Evolutionary conservation across 2,888 invertebrate species (phyloP).

Genomic region (Meiosimyza decipiens): DNA sequence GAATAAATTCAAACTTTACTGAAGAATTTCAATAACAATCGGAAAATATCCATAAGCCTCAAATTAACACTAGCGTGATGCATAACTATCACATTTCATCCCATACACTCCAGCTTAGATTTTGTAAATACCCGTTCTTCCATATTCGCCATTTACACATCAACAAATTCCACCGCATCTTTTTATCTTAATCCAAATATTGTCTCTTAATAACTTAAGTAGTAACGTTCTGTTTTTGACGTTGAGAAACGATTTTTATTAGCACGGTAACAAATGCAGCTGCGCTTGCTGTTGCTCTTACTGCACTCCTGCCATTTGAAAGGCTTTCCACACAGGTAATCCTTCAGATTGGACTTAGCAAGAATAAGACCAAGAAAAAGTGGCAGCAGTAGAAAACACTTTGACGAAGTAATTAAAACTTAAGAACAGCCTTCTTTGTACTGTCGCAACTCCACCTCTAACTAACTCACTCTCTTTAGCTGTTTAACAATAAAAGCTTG

Average conservation of each 20-base stretch:
- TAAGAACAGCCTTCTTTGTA: slow-evolving; percentile 33
- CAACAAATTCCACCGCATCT: background rate
- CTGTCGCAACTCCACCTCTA: background rate
- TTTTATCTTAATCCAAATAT: slow-evolving; percentile 19
- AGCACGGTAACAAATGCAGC: too few relatives aligned
- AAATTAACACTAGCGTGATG: too few relatives aligned
- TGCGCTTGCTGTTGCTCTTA: too few relatives aligned
- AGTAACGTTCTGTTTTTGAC: background rate
- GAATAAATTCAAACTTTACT: too few relatives aligned
- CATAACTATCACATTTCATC: too few relatives aligned
- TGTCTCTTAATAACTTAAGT: slow-evolving; percentile 30
- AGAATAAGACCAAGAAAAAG: background rate
- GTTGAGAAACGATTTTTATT: too few relatives aligned
- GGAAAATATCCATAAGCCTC: too few relatives aligned
- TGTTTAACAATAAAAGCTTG: slow-evolving; percentile 14
- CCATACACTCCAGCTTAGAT: too few relatives aligned
- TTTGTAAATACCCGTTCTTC: too few relatives aligned
- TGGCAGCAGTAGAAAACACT: slow-evolving; percentile 33
- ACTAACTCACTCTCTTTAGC: background rate
- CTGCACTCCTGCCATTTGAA: too few relatives aligned
- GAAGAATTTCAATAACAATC: too few relatives aligned
- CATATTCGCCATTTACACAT: too few relatives aligned
- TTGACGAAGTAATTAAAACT: slow-evolving; percentile 58
- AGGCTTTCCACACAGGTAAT: slow-evolving; percentile 5
- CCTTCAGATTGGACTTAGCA: background rate